These are phyloP conservation scores for Troides aeacus DNA, from an alignment of 2,888 invertebrate species.

Conservation along the genomic window DNA sequence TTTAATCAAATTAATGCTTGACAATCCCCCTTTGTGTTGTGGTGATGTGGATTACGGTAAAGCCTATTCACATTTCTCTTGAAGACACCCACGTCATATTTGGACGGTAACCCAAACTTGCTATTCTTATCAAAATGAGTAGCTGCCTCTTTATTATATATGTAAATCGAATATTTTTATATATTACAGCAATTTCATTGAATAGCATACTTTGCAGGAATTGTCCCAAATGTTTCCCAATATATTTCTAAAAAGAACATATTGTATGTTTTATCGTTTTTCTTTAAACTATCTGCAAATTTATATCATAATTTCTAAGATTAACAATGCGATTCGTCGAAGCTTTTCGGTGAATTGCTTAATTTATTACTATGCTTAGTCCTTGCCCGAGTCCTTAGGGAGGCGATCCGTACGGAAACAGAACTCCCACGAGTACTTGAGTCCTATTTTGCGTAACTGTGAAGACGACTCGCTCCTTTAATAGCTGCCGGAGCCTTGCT, in stretches of 20 bases:
- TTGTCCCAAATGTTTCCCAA: not conserved
- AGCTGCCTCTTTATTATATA: too few species aligned
- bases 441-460: conserved; percentile 13
- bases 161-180: not conserved
- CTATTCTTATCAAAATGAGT: not conserved
- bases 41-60: too few species aligned
- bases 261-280: not conserved
- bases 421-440: conserved; percentile 21
- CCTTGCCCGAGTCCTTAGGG: not conserved
- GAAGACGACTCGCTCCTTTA: conserved; percentile 18
- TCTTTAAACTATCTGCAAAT: too few species aligned
- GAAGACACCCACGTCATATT: too few species aligned
- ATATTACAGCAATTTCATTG: not conserved
- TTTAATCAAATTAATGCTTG: too few species aligned
- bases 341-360: not conserved
- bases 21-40: too few species aligned
- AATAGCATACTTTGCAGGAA: not conserved
- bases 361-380: not conserved
- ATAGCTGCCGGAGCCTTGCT: not conserved
- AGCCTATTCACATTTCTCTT: too few species aligned
- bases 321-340: not conserved
- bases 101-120: not conserved
- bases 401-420: conserved; percentile 10
- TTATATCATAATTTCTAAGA: not conserved
- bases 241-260: not conserved